Conservation (phyloP, 2,888 invertebrate genomes). For the Scelioninae gen. 1 region DNA sequence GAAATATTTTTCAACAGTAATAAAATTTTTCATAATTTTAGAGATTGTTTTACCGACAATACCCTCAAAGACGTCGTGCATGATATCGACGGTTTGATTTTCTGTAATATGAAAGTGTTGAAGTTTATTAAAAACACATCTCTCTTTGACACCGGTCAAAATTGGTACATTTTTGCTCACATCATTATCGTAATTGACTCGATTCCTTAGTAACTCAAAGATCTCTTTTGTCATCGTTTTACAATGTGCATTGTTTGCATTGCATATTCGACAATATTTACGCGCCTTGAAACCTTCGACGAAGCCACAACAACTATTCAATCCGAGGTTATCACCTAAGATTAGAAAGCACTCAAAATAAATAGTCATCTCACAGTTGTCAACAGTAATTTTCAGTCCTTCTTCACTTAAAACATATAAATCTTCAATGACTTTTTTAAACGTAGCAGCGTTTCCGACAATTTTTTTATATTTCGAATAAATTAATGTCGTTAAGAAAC, state of each 20-base stretch:
- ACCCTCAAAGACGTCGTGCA: constrained; percentile 56
- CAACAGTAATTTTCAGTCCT: constrained; percentile 34
- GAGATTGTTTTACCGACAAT: constrained; percentile 32
- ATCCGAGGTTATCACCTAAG: constrained; percentile 58
- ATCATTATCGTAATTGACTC: constrained; percentile 39
- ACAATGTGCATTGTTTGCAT: constrained; percentile 16
- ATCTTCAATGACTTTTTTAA: constrained; percentile 43
- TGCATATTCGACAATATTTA: constrained; percentile 59
- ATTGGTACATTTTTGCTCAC: constrained; percentile 30
- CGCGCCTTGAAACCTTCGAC: constrained; percentile 41
- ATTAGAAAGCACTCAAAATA: constrained; percentile 52
- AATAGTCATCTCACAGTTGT: not conserved
- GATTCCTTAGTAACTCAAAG: constrained; percentile 5
- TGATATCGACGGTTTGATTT: constrained; percentile 52
- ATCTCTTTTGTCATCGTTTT: constrained; percentile 42
- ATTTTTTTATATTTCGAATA: constrained; percentile 41
- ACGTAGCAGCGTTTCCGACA: constrained; percentile 45
- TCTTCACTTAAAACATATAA: constrained; percentile 35
- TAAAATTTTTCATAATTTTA: constrained; percentile 33
- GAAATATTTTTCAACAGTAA: constrained; percentile 27
- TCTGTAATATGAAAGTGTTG: constrained; percentile 54
- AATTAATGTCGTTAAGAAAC: constrained; percentile 35
- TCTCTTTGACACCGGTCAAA: constrained; percentile 48
- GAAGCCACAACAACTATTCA: constrained; percentile 57
- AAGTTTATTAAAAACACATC: constrained; percentile 55